Percentiles rank a stretch among this genome's conserved stretches.
These are phyloP conservation scores for Perca schrenkii DNA, from an alignment of 2,113 vertebrate genomes.

Conservation along the genomic window DNA sequence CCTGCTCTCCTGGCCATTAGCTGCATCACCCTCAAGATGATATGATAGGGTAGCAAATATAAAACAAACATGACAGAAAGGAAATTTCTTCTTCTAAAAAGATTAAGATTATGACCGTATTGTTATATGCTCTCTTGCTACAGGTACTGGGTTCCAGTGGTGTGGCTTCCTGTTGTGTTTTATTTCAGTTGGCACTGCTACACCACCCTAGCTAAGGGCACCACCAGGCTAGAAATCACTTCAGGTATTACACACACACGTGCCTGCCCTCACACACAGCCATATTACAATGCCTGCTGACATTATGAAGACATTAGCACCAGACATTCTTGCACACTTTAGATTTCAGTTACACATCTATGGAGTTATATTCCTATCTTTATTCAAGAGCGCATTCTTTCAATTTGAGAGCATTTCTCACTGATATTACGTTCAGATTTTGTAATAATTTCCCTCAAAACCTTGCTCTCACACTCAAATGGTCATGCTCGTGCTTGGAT, in stretches of 20 bases:
- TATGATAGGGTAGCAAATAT: no score
- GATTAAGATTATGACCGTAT: neutral
- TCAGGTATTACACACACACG: slow-evolving; percentile 73
- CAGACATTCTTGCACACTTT: no score
- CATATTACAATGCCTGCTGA: no score
- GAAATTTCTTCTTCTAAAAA: neutral
- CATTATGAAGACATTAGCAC: no score
- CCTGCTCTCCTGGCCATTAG: neutral
- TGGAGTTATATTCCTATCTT: no score
- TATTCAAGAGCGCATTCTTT: no score
- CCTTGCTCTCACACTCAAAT: no score
- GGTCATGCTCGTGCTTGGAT: no score
- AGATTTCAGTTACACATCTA: no score
- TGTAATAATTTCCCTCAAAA: no score
- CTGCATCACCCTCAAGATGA: neutral
- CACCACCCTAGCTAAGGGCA: slow-evolving; percentile 85
- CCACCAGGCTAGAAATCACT: slow-evolving; percentile 83
- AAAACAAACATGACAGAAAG: neutral
- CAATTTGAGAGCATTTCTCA: no score
- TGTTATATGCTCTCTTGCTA: neutral
- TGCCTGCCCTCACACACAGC: neutral
- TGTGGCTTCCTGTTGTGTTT: slow-evolving; percentile 93
- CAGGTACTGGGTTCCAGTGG: slow-evolving; percentile 93
- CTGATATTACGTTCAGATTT: no score
- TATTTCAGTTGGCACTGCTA: slow-evolving; percentile 92